phyloP scores from a whole-genome alignment of 2,797 vertebrate genomes.

The Emys orbicularis region DNA sequence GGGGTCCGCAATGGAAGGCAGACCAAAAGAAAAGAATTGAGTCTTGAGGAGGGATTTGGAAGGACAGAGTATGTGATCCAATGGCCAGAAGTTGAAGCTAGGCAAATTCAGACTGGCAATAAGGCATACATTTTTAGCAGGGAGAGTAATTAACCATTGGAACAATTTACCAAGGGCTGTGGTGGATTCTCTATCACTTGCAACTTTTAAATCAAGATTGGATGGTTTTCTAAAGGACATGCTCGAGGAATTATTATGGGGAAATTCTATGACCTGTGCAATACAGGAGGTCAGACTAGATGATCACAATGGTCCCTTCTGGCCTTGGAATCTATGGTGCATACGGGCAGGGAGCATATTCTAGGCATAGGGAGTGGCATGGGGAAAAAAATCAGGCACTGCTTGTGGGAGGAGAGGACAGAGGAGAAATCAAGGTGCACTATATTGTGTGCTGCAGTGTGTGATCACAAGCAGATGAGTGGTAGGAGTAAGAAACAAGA shows the following conservation, averaged over 20 bases:
- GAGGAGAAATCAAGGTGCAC: neutral
- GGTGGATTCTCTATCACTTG: no score
- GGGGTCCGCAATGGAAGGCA: neutral
- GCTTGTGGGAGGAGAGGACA: slow-evolving; percentile 17
- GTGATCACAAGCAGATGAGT: neutral
- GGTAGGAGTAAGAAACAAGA: slow-evolving; percentile 6
- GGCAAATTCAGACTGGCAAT: no score
- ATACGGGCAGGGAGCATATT: neutral
- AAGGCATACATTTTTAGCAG: no score
- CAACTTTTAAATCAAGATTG: no score
- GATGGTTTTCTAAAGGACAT: no score
- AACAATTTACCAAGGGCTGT: no score
- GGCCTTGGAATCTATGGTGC: neutral
- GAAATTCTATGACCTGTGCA: neutral
- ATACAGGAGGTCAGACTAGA: neutral
- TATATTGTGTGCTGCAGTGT: neutral
- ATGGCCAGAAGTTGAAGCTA: no score
- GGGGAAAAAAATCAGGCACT: neutral
- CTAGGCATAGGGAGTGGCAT: slow-evolving; percentile 20
- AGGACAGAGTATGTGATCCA: neutral
- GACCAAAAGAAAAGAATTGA: neutral
- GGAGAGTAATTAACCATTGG: no score
- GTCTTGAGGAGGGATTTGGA: neutral
- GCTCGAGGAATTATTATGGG: neutral
- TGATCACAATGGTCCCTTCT: neutral